A percentile compares a stretch with the other conserved stretches of the same genome.
Conservation (phyloP, 2,797 vertebrate genomes). For the Galago senegalensis region DNA sequence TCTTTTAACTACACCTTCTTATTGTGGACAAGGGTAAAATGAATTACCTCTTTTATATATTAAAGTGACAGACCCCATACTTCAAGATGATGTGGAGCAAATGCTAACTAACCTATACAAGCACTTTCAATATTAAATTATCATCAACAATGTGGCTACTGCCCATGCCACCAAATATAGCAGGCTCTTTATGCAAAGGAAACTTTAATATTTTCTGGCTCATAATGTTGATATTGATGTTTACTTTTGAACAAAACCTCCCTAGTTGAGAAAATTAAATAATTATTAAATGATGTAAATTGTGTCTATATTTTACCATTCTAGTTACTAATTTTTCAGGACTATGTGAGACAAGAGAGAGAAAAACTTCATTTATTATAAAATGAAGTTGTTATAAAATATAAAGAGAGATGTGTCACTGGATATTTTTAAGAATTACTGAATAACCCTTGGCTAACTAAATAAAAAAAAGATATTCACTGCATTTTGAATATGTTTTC, state of each 20-base stretch:
- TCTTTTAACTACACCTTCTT: not conserved
- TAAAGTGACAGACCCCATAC: not conserved
- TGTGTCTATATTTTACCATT: not conserved
- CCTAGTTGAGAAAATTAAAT: not conserved
- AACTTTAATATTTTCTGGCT: not conserved
- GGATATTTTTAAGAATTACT: not conserved
- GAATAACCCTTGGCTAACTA: not conserved
- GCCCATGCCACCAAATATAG: not conserved
- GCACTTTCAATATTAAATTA: slow-evolving; percentile 42
- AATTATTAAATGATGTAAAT: slow-evolving; percentile 31
- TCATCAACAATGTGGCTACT: not conserved
- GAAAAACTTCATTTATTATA: slow-evolving; percentile 15
- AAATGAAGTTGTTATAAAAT: slow-evolving; percentile 35
- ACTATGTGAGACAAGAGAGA: not conserved
- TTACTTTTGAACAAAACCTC: slow-evolving; percentile 54
- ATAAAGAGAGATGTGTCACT: not conserved
- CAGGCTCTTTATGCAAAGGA: not conserved
- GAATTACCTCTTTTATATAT: not conserved
- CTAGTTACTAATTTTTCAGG: slow-evolving; percentile 40
- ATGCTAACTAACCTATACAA: not conserved
- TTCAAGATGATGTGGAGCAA: not conserved
- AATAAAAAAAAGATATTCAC: slow-evolving; percentile 53
- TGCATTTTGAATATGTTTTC: not conserved
- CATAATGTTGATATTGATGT: not conserved
- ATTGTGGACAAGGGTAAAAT: not conserved